A percentile compares a stretch with the other conserved stretches of the same genome.
Evolutionary conservation across 1,140 invertebrate genomes (phyloP).

Genomic region (Tetranychus urticae): DNA sequence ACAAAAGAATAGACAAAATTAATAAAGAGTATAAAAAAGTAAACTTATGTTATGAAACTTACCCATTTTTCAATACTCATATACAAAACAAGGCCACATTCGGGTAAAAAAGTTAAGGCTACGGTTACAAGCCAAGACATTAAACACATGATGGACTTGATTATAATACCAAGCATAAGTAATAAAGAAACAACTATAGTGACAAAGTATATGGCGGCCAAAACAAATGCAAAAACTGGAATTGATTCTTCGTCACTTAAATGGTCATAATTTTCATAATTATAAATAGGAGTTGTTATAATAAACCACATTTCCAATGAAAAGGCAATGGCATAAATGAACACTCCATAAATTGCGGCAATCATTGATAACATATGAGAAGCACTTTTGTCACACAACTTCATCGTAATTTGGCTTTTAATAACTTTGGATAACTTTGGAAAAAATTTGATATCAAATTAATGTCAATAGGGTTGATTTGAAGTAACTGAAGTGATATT

Average conservation of each 20-base stretch:
- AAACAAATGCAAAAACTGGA: constrained; percentile 5
- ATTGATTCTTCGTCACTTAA: not conserved
- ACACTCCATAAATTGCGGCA: constrained; percentile 1
- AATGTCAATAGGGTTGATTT: no score
- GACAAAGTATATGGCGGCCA: constrained; percentile 8
- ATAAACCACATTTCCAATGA: constrained; percentile 4
- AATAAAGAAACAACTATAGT: constrained; percentile 5
- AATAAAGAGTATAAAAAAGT: not conserved
- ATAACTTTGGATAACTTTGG: no score
- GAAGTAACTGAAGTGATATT: no score
- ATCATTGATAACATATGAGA: constrained; percentile 1
- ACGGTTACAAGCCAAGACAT: constrained; percentile 36
- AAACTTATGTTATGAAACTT: constrained; percentile 13
- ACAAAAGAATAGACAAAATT: not conserved
- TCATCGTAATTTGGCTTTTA: not conserved
- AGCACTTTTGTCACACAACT: not conserved
- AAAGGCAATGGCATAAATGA: constrained; percentile 2
- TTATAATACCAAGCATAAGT: constrained; percentile 5
- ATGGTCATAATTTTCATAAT: not conserved
- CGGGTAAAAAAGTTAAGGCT: constrained; percentile 35
- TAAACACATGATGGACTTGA: constrained; percentile 16
- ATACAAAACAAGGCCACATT: constrained; percentile 38
- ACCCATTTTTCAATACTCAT: constrained; percentile 43
- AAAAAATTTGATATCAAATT: no score
- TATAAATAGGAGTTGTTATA: not conserved